These are phyloP conservation scores for Gastracanthus pulcherrimus DNA, from an alignment of 2,888 invertebrate species.

Conservation along the genomic window DNA sequence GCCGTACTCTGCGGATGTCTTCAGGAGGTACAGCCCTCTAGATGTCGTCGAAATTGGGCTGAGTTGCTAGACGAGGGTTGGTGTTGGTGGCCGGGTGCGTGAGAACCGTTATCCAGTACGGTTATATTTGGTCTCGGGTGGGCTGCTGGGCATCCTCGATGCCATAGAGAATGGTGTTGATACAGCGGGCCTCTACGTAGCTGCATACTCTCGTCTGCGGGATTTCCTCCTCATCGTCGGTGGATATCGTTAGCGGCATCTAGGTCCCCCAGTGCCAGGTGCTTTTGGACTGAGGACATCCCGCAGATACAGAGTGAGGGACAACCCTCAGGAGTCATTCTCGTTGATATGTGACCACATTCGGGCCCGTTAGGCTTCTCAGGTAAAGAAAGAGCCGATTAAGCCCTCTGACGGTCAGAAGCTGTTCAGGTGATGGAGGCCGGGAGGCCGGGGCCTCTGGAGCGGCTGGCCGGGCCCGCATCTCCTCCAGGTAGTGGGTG, in stretches of 20 bases:
- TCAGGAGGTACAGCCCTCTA: slow-evolving; percentile 33
- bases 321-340: too few species aligned
- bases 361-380: too few species aligned
- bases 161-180: slow-evolving; percentile 42
- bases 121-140: not conserved
- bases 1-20: slow-evolving; percentile 46
- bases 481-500: not conserved
- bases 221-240: not conserved
- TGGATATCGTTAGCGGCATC: too few species aligned
- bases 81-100: not conserved
- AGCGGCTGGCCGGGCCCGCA: not conserved
- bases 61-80: not conserved
- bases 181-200: slow-evolving; percentile 48
- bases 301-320: not conserved
- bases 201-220: slow-evolving; percentile 42
- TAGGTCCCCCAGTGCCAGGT: not conserved
- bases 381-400: too few species aligned
- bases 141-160: not conserved
- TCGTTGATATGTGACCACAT: too few species aligned
- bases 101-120: not conserved
- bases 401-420: too few species aligned
- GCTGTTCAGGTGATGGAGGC: not conserved
- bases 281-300: not conserved
- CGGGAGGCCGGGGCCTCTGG: not conserved
- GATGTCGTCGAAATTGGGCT: not conserved